Conservation (phyloP, 2,113 vertebrate species). For the Alectura lathami region DNA sequence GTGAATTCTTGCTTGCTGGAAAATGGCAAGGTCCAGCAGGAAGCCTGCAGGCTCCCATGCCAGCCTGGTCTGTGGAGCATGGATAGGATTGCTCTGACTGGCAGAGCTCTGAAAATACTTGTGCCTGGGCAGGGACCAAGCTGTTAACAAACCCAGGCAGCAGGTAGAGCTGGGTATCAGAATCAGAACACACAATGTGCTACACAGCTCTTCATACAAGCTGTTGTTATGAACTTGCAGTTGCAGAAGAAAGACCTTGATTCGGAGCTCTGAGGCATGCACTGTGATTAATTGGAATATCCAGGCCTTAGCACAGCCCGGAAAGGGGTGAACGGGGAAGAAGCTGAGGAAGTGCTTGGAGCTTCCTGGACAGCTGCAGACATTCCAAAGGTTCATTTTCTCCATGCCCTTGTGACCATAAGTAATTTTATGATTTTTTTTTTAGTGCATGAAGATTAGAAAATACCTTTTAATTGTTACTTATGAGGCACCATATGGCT, state of each 20-base stretch:
- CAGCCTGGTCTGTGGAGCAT: no score
- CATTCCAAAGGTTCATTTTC: conserved; percentile 59
- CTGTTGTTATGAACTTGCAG: background rate
- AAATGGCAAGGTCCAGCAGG: background rate
- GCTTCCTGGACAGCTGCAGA: conserved; percentile 20
- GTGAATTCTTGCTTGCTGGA: background rate
- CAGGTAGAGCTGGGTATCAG: background rate
- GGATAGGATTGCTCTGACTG: background rate
- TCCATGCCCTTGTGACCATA: conserved; percentile 46
- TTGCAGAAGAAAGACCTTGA: background rate
- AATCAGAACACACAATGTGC: background rate
- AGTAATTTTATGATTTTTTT: conserved; percentile 48
- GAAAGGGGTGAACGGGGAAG: background rate
- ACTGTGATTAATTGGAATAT: background rate
- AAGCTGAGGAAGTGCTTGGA: background rate
- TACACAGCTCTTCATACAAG: background rate
- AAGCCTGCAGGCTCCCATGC: background rate
- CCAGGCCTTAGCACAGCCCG: background rate
- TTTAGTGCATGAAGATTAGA: conserved; percentile 72
- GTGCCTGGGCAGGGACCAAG: background rate
- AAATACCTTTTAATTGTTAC: conserved; percentile 84
- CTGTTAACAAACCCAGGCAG: background rate
- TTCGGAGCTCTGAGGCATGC: background rate
- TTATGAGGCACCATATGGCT: conserved; percentile 79
- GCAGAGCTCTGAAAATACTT: background rate